These are phyloP conservation scores for Synanthedon formicaeformis DNA, from an alignment of 2,888 invertebrate genomes.

Conservation along the genomic window DNA sequence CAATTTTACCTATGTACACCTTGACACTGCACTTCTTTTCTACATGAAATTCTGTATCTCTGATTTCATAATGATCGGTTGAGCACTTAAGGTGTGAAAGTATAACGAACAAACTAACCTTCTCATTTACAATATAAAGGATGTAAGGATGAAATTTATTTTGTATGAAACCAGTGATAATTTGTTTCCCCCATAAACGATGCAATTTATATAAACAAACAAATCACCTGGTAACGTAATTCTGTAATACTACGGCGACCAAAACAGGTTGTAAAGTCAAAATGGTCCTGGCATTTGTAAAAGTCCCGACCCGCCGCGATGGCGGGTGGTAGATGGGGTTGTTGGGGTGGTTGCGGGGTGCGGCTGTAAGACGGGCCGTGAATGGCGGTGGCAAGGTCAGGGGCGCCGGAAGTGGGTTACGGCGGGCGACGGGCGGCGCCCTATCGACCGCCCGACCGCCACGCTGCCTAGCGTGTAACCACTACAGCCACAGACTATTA, in stretches of 20 bases:
- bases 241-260: slow-evolving; percentile 10
- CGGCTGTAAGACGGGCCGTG: slow-evolving; percentile 48
- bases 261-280: slow-evolving; percentile 31
- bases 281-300: slow-evolving; percentile 41
- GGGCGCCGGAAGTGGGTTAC: slow-evolving; percentile 70
- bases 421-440: slow-evolving; percentile 67
- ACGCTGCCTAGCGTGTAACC: slow-evolving; percentile 4
- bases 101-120: too few relatives aligned
- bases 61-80: too few relatives aligned
- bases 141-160: too few relatives aligned
- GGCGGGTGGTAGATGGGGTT: slow-evolving; percentile 13
- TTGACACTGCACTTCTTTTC: too few relatives aligned
- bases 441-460: slow-evolving; percentile 50
- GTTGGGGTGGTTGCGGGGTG: slow-evolving; percentile 7
- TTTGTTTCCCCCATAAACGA: too few relatives aligned
- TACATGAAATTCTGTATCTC: too few relatives aligned
- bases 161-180: too few relatives aligned
- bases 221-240: slow-evolving; percentile 1
- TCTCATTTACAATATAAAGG: too few relatives aligned
- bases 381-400: slow-evolving; percentile 67
- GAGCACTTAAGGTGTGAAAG: too few relatives aligned
- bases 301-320: slow-evolving; percentile 15
- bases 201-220: slow-evolving; percentile 2
- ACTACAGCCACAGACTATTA: not conserved
- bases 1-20: too few relatives aligned